Conservation (phyloP, 2,888 invertebrate genomes). For the Thera britannica region DNA sequence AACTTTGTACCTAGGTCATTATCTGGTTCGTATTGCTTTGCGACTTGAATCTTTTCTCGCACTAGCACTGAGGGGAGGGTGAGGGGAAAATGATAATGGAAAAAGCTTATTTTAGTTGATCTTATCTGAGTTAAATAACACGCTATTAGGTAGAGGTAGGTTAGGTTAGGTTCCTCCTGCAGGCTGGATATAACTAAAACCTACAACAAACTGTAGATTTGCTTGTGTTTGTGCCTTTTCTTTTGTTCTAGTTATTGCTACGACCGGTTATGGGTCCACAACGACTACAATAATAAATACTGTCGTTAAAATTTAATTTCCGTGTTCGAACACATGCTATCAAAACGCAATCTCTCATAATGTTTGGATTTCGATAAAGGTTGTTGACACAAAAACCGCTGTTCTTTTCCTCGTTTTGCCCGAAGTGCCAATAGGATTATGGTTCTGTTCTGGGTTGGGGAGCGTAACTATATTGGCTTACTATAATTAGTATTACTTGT, state of each 20-base stretch:
- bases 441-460: conserved; percentile 11
- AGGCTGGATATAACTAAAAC: no score
- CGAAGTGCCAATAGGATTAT: conserved; percentile 31
- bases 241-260: conserved; percentile 14
- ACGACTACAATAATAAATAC: conserved; percentile 1
- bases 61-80: no score
- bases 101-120: no score
- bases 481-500: conserved; percentile 16
- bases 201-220: no score
- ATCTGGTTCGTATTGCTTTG: no score
- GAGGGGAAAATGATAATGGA: no score
- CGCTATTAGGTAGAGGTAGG: no score
- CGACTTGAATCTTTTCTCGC: no score
- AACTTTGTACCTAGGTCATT: no score
- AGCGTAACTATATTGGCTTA: conserved; percentile 24
- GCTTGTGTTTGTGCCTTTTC: conserved; percentile 1
- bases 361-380: conserved; percentile 45
- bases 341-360: conserved; percentile 42
- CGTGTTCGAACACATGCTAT: conserved; percentile 33
- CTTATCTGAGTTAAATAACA: no score
- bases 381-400: conserved; percentile 44
- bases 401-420: conserved; percentile 31
- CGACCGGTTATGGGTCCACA: conserved; percentile 9
- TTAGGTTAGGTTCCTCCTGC: no score
- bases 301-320: conserved; percentile 24